phyloP scores from a whole-genome alignment of 2,888 invertebrate species.

The Globia sparganii region DNA sequence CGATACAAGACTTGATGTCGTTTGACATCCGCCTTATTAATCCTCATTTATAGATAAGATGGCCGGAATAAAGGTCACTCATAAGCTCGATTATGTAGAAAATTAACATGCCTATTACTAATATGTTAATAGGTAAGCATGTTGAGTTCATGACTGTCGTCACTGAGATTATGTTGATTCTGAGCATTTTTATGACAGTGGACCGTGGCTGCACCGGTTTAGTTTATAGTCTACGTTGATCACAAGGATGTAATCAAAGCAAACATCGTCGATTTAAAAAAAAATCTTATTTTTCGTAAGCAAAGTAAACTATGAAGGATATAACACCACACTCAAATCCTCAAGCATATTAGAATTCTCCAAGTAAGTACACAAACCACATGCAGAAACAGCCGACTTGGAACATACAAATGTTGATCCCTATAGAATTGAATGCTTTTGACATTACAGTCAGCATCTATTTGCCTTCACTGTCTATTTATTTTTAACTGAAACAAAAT shows the following conservation, averaged over 20 bases:
- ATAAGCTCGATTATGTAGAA: constrained; percentile 1
- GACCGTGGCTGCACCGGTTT: constrained; percentile 2
- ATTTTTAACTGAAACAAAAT: background rate
- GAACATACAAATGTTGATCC: constrained; percentile 14
- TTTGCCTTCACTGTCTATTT: constrained; percentile 9
- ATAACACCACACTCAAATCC: background rate
- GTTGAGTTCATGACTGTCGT: background rate
- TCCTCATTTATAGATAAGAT: background rate
- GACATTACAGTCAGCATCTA: background rate
- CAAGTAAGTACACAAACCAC: constrained; percentile 18
- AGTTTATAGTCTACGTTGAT: background rate
- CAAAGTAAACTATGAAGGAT: background rate
- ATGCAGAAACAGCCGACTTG: constrained; percentile 24
- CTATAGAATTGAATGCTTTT: constrained; percentile 29
- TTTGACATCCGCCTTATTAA: constrained; percentile 14
- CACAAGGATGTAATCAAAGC: background rate
- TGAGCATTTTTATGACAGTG: background rate
- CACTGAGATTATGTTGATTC: background rate
- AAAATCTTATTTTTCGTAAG: background rate
- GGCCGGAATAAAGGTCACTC: constrained; percentile 31
- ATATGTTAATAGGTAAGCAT: background rate
- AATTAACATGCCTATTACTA: constrained; percentile 1
- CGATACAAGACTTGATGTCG: background rate
- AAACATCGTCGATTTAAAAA: background rate
- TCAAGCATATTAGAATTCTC: constrained; percentile 6